phyloP scores from a whole-genome alignment of 1,140 invertebrate species.

The Drosophila bifasciata region DNA sequence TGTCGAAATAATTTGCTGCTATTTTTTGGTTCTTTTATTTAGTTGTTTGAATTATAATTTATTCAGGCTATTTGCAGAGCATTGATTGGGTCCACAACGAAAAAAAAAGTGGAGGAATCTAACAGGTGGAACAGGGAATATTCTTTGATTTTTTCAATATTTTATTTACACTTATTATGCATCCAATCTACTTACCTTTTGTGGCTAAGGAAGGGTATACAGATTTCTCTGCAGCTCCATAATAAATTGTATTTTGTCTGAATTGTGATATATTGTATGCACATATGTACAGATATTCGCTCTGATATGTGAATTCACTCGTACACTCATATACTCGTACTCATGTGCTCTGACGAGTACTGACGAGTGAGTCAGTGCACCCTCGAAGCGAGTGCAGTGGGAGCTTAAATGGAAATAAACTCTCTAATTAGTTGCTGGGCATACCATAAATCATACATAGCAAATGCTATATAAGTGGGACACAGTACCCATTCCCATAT shows the following conservation, averaged over 20 bases:
- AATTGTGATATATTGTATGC: conserved; percentile 17
- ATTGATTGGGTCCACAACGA: conserved; percentile 9
- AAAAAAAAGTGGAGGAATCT: not conserved
- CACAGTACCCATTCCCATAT: conserved; percentile 11
- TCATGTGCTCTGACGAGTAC: conserved; percentile 32
- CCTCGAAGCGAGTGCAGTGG: conserved; percentile 47
- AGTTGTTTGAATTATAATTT: conserved; percentile 28
- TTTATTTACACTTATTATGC: no score
- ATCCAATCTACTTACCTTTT: not conserved
- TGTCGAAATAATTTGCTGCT: conserved; percentile 32
- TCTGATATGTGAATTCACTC: not conserved
- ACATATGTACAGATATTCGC: conserved; percentile 18
- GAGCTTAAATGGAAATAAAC: conserved; percentile 67
- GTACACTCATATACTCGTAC: conserved; percentile 11
- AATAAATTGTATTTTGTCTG: not conserved
- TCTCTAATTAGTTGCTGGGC: conserved; percentile 71
- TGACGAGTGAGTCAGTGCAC: conserved; percentile 45
- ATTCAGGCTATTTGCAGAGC: conserved; percentile 27
- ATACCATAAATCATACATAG: conserved; percentile 57
- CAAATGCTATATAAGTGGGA: conserved; percentile 58
- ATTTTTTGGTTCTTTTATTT: conserved; percentile 27
- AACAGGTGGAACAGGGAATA: no score
- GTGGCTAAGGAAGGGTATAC: conserved; percentile 16
- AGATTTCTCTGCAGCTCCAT: no score
- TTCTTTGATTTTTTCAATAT: not conserved